Conservation (phyloP, 2,888 invertebrate species). For the Lasioglossum figueresi region DNA sequence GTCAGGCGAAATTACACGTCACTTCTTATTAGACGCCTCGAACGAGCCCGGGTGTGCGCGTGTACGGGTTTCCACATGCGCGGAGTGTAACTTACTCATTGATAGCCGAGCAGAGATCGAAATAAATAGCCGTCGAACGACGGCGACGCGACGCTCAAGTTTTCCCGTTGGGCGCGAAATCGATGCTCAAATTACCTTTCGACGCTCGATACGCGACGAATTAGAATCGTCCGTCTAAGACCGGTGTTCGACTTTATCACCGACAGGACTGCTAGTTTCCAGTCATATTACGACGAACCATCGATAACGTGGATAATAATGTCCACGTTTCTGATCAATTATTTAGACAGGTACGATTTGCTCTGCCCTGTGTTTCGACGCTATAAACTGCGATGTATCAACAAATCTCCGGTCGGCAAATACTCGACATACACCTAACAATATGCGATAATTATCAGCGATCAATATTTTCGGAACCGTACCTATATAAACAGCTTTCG, state of each 20-base stretch:
- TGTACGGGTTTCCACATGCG: slow-evolving; percentile 34
- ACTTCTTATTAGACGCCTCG: slow-evolving; percentile 67
- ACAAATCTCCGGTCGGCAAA: neutral
- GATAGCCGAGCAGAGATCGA: slow-evolving; percentile 30
- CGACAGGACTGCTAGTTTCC: neutral
- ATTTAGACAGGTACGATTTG: neutral
- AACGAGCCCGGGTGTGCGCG: slow-evolving; percentile 31
- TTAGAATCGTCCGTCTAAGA: neutral
- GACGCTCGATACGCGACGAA: neutral
- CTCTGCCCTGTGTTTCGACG: neutral
- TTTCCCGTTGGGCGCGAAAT: slow-evolving; percentile 22
- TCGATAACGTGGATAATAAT: neutral
- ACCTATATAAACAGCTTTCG: neutral
- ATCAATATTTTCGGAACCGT: slow-evolving; percentile 21
- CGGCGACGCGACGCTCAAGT: neutral
- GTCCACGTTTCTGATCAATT: neutral
- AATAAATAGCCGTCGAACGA: slow-evolving; percentile 30
- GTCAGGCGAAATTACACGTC: slow-evolving; percentile 73
- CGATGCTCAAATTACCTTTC: slow-evolving; percentile 22
- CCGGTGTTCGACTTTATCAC: neutral
- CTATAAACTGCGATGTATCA: neutral
- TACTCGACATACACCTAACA: slow-evolving; percentile 3
- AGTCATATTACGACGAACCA: neutral
- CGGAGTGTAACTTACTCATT: slow-evolving; percentile 49
- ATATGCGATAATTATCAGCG: slow-evolving; percentile 17